Percentiles rank a stretch among this genome's conserved stretches.
Evolutionary conservation across 2,888 invertebrate genomes (phyloP).

Genomic region (Acholoe squamosa): DNA sequence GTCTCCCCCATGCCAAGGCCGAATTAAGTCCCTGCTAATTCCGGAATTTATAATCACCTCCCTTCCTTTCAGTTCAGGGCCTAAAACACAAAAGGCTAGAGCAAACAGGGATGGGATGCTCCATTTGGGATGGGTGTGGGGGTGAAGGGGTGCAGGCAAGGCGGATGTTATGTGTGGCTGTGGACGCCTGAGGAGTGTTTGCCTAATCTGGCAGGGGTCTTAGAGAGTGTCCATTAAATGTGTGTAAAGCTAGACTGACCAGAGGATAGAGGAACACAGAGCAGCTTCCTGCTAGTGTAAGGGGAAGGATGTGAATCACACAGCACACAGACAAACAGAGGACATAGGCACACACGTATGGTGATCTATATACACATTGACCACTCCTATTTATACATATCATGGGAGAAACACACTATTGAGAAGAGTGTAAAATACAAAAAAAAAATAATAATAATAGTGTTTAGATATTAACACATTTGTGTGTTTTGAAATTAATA

Average conservation of each 20-base stretch:
- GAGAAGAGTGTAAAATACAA: too few relatives aligned
- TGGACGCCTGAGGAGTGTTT: neutral
- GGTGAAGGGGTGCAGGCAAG: neutral
- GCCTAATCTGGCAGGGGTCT: slow-evolving; percentile 2
- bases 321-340: neutral
- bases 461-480: too few relatives aligned
- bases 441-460: too few relatives aligned
- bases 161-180: neutral
- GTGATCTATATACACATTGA: neutral
- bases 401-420: too few relatives aligned
- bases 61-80: neutral
- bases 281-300: neutral
- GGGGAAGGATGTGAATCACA: neutral
- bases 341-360: too few relatives aligned
- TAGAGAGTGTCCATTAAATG: neutral
- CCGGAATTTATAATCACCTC: slow-evolving; percentile 12
- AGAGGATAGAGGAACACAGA: neutral
- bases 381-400: neutral
- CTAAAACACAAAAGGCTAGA: slow-evolving; percentile 27
- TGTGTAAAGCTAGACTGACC: neutral
- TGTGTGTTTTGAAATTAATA: too few relatives aligned
- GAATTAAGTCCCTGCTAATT: slow-evolving; percentile 10
- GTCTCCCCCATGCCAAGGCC: neutral
- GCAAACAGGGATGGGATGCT: neutral
- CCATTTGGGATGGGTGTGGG: neutral